Evolutionary conservation across 2,888 invertebrate genomes (phyloP), one percentile per base, ranked within the genome.

Genomic region (Drosophila antonietae): DNA sequence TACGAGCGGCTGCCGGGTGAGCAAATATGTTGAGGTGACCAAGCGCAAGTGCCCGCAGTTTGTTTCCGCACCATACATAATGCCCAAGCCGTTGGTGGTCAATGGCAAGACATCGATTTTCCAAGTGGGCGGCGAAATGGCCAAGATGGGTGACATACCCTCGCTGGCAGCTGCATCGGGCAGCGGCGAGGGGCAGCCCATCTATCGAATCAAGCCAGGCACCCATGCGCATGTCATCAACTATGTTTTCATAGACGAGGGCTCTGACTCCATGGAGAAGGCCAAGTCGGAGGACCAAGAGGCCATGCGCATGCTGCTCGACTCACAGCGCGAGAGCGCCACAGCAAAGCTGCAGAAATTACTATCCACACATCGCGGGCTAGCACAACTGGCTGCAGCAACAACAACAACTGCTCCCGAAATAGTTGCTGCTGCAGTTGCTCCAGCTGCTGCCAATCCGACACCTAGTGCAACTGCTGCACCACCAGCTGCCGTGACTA

Each of bases 191-290:
- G 61, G 62, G 3, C 86, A 88, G 55, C 74, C 90, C 1, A 89
- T 92, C 0, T 92, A 90, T 65, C 90, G 92, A 9, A 90, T 92
- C 20, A 90, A 92, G n/a, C 92, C 92, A 0, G 92, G 91, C 58
- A 91, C 92, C 2, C 92, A 92, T 73, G 92, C 91, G 0, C 92
- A 92, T 31, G 88, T 92, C n/a, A 89, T 92, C 1, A 92, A 91
- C 57, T 92, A 92, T 62, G 91, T 92, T 31, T 88, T 92, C 3
- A 83, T 92, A 2, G 92, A 92, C 52, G 88, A 90, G 10, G 90
- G 86, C 33, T 89, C 91, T 4, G 89, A 91, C 5, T 90, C 92
- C 5, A 69, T 91, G 73, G 88, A 87, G 28, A 92, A 91, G 68
- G 91, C 91, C 8, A 90, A 88, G 14, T 89, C 86, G 4, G 90